These are phyloP conservation scores for Pundamilia nyererei DNA, from an alignment of 2,113 vertebrate species.

Conservation along the genomic window DNA sequence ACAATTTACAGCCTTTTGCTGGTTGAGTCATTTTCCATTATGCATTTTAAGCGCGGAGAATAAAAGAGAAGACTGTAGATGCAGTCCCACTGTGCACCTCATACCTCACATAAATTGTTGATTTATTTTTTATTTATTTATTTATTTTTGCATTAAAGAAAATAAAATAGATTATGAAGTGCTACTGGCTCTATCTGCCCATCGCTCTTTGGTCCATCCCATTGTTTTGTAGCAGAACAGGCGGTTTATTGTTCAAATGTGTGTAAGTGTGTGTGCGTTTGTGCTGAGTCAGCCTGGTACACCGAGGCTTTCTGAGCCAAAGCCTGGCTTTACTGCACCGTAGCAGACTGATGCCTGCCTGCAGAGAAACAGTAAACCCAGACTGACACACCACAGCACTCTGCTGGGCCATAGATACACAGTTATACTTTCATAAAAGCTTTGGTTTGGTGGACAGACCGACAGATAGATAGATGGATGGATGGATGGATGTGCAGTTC, in stretches of 20 bases:
- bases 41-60: neutral
- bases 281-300: conserved; percentile 42
- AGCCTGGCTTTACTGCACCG: conserved; percentile 55
- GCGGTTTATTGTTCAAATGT: neutral
- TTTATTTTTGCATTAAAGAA: neutral
- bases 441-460: neutral
- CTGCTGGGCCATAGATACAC: neutral
- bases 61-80: neutral
- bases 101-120: neutral
- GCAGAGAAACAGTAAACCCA: conserved; percentile 51
- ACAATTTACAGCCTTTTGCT: neutral
- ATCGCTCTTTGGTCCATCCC: neutral
- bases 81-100: neutral
- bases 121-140: neutral
- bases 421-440: neutral
- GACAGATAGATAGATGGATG: too few species aligned
- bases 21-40: neutral
- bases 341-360: conserved; percentile 62
- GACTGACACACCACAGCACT: neutral
- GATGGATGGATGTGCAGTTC: neutral
- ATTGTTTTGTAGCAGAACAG: conserved; percentile 7
- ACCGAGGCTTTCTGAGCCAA: conserved; percentile 19
- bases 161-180: neutral
- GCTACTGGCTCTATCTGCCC: neutral
- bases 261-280: conserved; percentile 6